Percentiles rank a stretch among this genome's conserved stretches.
These are phyloP conservation scores for Drosophila mulleri DNA, from an alignment of 2,888 invertebrate species.

Conservation along the genomic window DNA sequence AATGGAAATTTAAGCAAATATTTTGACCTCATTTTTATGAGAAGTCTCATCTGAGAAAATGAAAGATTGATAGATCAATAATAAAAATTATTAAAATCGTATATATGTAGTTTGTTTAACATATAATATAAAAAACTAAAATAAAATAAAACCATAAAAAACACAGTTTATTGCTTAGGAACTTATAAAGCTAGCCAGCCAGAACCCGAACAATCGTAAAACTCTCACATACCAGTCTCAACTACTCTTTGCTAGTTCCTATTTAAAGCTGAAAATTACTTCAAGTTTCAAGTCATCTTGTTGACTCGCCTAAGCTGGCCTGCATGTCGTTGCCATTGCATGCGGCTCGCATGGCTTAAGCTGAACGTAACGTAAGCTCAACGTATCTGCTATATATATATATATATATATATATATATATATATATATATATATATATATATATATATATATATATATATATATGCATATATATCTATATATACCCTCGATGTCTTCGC, in stretches of 20 bases:
- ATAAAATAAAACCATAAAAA: neutral
- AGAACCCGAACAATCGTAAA: neutral
- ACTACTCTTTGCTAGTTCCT: neutral
- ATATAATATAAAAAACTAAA: neutral
- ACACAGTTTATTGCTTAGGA: neutral
- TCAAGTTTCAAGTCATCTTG: constrained; percentile 28
- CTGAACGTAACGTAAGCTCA: neutral
- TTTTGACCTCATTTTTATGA: no score
- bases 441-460: no score
- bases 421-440: neutral
- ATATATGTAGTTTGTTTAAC: no score
- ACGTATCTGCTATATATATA: neutral
- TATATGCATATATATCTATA: neutral
- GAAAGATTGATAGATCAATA: no score
- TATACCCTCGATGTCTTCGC: neutral
- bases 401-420: neutral
- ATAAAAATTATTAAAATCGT: no score
- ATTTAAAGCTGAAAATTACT: constrained; percentile 1
- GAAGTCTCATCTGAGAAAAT: no score
- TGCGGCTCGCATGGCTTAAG: constrained; percentile 13
- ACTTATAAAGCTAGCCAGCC: neutral
- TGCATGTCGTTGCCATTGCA: constrained; percentile 2
- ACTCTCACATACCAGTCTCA: no score
- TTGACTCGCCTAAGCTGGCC: constrained; percentile 25
- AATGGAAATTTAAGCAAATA: no score